A percentile compares a stretch with the other conserved stretches of the same genome.
These are phyloP conservation scores for Cotesia chilonis DNA, from an alignment of 1,140 invertebrate species.

Conservation along the genomic window DNA sequence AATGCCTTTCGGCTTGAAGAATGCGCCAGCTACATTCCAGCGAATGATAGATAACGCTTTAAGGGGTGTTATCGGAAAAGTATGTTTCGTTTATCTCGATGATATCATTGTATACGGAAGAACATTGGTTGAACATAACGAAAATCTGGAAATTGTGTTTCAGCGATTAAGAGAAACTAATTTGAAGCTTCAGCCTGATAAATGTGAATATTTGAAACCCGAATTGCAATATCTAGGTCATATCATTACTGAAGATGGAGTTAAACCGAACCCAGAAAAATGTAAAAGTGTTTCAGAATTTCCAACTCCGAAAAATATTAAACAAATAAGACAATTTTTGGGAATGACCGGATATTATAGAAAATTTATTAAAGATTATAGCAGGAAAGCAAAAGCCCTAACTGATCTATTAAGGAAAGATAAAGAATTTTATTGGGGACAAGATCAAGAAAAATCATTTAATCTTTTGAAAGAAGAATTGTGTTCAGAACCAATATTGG, in stretches of 20 bases:
- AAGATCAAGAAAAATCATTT: too few species aligned
- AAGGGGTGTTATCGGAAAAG: neutral
- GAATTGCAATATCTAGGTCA: constrained; percentile 20
- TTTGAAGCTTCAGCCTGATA: too few species aligned
- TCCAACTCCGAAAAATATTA: too few species aligned
- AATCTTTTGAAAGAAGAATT: too few species aligned
- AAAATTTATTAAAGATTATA: neutral
- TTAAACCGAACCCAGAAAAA: constrained; percentile 24
- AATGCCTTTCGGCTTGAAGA: constrained; percentile 5
- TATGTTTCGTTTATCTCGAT: constrained; percentile 10
- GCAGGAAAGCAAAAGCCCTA: neutral
- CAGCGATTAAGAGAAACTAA: neutral
- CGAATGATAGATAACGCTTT: constrained; percentile 19
- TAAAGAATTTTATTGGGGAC: too few species aligned
- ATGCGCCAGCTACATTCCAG: constrained; percentile 15
- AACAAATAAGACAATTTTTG: too few species aligned
- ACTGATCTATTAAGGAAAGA: too few species aligned
- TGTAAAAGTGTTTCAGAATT: neutral
- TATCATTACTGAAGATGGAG: constrained; percentile 16
- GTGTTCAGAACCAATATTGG: too few species aligned
- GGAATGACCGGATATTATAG: too few species aligned
- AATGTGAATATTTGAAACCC: neutral
- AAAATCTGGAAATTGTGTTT: neutral
- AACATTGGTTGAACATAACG: neutral
- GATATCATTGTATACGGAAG: neutral